Evolutionary conservation across 35 echinoderm and acorn worm genomes (phyloP).

Genomic region (Lytechinus pictus): DNA sequence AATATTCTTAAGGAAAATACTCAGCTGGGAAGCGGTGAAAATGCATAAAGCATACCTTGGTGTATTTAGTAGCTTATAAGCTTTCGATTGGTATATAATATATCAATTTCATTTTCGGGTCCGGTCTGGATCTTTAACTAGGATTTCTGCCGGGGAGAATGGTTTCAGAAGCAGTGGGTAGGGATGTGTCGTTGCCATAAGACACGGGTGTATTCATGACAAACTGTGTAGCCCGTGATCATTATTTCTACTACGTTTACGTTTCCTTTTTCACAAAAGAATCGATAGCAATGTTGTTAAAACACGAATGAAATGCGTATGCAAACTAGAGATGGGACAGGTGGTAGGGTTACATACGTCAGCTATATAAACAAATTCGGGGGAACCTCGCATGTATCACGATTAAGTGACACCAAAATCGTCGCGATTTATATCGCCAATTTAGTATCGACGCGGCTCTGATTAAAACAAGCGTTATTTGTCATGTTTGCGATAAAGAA

Average conservation of each 20-base stretch:
- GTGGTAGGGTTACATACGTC: neutral
- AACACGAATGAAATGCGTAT: neutral
- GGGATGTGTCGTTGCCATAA: neutral
- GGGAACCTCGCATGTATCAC: neutral
- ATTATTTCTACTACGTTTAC: neutral
- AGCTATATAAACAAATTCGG: neutral
- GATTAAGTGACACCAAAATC: neutral
- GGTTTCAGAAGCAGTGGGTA: neutral
- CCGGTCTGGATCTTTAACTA: too few species aligned
- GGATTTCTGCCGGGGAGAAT: neutral
- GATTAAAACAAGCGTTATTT: too few species aligned
- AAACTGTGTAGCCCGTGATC: neutral
- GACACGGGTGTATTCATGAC: neutral
- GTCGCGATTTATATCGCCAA: neutral
- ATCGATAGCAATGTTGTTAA: slow-evolving; percentile 4
- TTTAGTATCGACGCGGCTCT: neutral
- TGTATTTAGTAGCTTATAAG: too few species aligned
- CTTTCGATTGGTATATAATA: too few species aligned
- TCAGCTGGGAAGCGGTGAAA: too few species aligned
- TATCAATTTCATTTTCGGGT: too few species aligned
- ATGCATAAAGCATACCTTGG: too few species aligned
- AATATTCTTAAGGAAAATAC: too few species aligned
- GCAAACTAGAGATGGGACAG: neutral
- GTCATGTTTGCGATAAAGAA: neutral
- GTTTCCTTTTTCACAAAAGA: neutral